phyloP scores from a whole-genome alignment of 2,113 vertebrate species.

The Thalassoma bifasciatum region DNA sequence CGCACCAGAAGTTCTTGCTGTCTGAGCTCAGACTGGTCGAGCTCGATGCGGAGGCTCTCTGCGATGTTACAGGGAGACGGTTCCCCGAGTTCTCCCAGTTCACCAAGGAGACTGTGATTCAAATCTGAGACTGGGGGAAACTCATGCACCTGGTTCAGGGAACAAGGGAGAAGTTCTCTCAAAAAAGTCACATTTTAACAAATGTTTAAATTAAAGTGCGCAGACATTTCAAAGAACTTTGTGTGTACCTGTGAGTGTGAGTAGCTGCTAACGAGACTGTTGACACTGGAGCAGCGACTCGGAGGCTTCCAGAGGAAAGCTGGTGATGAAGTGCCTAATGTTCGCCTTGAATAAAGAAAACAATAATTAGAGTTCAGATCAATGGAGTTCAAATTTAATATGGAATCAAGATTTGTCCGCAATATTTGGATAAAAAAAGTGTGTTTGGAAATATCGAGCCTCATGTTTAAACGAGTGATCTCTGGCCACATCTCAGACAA shows the following conservation, averaged over 20 bases:
- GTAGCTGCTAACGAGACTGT: constrained; percentile 91
- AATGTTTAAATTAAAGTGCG: background rate
- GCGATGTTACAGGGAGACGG: constrained; percentile 80
- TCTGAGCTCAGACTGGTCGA: constrained; percentile 90
- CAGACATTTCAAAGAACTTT: background rate
- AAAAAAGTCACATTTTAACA: background rate
- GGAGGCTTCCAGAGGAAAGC: constrained; percentile 90
- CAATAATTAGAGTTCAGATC: background rate
- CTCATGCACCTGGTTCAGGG: constrained; percentile 84
- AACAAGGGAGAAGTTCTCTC: background rate
- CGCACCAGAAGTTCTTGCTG: constrained; percentile 85
- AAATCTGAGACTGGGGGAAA: constrained; percentile 84
- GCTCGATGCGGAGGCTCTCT: constrained; percentile 90
- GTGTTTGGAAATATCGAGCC: too few species aligned
- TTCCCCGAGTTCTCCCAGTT: constrained; percentile 77
- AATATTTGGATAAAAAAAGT: too few species aligned
- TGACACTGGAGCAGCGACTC: constrained; percentile 95
- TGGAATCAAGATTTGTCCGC: too few species aligned
- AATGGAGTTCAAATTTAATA: background rate
- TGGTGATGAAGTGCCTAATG: constrained; percentile 82
- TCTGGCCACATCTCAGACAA: too few species aligned
- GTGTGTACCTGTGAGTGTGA: constrained; percentile 72
- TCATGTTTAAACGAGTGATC: too few species aligned
- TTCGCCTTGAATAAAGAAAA: constrained; percentile 82
- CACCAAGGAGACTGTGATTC: constrained; percentile 82